Evolutionary conservation across 2,797 vertebrate genomes (phyloP).

Genomic region (Peromyscus eremicus): DNA sequence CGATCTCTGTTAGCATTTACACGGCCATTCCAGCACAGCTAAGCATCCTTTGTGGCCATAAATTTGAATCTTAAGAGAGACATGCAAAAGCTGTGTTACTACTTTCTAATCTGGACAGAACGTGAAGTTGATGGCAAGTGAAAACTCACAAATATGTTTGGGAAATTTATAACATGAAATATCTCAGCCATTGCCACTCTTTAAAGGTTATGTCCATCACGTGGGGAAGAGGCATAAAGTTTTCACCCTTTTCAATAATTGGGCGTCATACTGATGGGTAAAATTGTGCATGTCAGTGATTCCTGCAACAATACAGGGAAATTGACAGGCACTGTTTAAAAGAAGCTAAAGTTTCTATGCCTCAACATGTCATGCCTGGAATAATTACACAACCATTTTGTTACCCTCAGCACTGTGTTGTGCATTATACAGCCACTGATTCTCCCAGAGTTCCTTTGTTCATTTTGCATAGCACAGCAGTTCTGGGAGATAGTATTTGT

Average conservation of each 20-base stretch:
- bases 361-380: constrained; percentile 81
- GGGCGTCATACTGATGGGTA: constrained; percentile 87
- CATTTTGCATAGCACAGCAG: constrained; percentile 59
- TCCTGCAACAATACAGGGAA: constrained; percentile 74
- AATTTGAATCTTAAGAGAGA: constrained; percentile 64
- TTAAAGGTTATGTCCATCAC: constrained; percentile 89
- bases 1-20: neutral
- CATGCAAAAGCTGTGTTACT: constrained; percentile 65
- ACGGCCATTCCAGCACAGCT: neutral
- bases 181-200: constrained; percentile 85
- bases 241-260: constrained; percentile 89
- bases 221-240: constrained; percentile 85
- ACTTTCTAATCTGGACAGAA: constrained; percentile 75
- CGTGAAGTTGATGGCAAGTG: constrained; percentile 60
- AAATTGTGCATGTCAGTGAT: constrained; percentile 85
- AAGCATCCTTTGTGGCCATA: constrained; percentile 32
- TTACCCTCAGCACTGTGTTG: constrained; percentile 72
- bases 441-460: constrained; percentile 62
- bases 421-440: constrained; percentile 57
- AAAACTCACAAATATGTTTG: constrained; percentile 83
- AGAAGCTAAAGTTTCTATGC: constrained; percentile 85
- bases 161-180: constrained; percentile 82
- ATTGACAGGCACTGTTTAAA: constrained; percentile 86
- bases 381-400: constrained; percentile 85
- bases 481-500: constrained; percentile 67